Evolutionary conservation across 2,797 vertebrate genomes (phyloP).

Genomic region (Serranus cabrilla): DNA sequence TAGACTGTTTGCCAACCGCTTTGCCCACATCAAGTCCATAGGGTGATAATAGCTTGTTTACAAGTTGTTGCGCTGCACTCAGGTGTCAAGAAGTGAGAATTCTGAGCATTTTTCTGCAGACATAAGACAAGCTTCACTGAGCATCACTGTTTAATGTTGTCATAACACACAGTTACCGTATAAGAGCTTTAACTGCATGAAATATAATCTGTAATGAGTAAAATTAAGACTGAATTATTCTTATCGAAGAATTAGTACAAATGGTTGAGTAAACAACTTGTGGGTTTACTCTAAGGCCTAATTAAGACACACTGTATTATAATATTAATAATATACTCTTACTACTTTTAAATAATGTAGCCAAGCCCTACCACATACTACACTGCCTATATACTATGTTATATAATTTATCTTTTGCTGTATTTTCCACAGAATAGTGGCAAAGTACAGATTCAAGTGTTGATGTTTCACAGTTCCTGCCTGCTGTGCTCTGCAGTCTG

Average conservation of each 20-base stretch:
- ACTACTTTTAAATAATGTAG: background rate
- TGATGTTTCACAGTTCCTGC: constrained; percentile 22
- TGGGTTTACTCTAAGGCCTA: too few species aligned
- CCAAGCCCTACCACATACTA: background rate
- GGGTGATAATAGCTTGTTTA: too few species aligned
- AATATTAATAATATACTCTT: background rate
- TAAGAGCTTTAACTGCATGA: background rate
- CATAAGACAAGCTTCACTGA: background rate
- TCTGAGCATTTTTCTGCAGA: background rate
- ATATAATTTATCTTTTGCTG: background rate
- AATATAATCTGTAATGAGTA: too few species aligned
- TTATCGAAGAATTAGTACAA: too few species aligned
- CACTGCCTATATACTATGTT: background rate
- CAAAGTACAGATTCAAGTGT: constrained; percentile 3
- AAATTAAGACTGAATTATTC: background rate
- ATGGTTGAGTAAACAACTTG: too few species aligned
- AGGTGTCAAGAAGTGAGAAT: too few species aligned
- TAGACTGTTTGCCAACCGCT: background rate
- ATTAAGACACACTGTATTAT: background rate
- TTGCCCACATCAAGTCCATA: background rate
- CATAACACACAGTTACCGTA: background rate
- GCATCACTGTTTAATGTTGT: background rate
- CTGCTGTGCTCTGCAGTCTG: background rate
- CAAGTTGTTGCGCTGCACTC: background rate
- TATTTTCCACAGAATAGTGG: background rate